These are phyloP conservation scores for Gouania willdenowi DNA, from an alignment of 2,797 vertebrate species.

Conservation along the genomic window DNA sequence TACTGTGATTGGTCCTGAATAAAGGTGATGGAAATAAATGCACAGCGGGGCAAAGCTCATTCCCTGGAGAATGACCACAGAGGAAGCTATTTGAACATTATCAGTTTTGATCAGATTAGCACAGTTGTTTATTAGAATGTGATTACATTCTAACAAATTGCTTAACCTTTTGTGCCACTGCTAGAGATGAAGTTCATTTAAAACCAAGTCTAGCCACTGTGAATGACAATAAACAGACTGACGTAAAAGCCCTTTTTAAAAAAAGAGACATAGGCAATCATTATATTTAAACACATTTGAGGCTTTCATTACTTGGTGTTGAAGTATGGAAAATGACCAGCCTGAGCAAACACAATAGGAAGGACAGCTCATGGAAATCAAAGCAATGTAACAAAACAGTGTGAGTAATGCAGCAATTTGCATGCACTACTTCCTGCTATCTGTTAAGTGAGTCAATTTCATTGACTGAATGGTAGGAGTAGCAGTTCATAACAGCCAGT, in stretches of 20 bases:
- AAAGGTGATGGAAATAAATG: conserved; percentile 41
- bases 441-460: conserved; percentile 13
- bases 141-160: conserved; percentile 55
- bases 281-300: conserved; percentile 5
- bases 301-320: conserved; percentile 1
- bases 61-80: conserved; percentile 26
- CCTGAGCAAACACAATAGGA: conserved; percentile 3
- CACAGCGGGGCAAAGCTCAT: conserved; percentile 36
- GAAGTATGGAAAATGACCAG: conserved; percentile 4
- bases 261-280: too few species aligned
- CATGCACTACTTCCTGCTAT: conserved; percentile 5
- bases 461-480: conserved; percentile 10
- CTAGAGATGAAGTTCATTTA: conserved; percentile 41
- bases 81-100: conserved; percentile 42
- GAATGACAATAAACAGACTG: conserved; percentile 27
- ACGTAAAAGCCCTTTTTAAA: too few species aligned
- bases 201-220: conserved; percentile 9
- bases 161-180: conserved; percentile 35
- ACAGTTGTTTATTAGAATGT: conserved; percentile 33
- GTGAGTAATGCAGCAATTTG: conserved; percentile 16
- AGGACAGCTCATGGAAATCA: not conserved
- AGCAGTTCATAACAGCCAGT: not conserved
- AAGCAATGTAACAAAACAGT: not conserved
- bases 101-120: conserved; percentile 54
- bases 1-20: conserved; percentile 31